Conservation (phyloP, 2,113 vertebrate species). For the Otis tarda region DNA sequence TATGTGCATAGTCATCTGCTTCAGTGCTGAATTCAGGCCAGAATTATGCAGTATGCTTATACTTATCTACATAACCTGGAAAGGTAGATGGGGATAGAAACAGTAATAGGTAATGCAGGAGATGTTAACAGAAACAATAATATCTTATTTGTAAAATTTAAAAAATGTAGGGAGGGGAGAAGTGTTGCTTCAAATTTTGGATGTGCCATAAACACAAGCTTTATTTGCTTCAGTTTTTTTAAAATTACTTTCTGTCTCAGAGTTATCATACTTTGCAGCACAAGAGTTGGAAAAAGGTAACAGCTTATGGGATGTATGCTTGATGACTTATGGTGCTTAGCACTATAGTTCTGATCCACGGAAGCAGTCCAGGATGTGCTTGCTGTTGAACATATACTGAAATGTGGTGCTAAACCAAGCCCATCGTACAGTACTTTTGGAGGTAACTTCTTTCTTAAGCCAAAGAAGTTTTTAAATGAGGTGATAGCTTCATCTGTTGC, state of each 20-base stretch:
- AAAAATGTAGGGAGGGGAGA: background rate
- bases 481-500: background rate
- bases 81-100: background rate
- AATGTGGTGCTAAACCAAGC: background rate
- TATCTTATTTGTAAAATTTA: background rate
- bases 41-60: background rate
- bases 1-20: background rate
- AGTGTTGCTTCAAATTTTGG: background rate
- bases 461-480: background rate
- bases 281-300: background rate
- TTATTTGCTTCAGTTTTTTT: background rate
- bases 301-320: fast-evolving
- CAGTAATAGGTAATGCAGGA: background rate
- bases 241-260: background rate
- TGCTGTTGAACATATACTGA: background rate
- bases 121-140: background rate
- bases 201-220: background rate
- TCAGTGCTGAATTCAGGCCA: background rate
- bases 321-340: background rate
- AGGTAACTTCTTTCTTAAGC: background rate
- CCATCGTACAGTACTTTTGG: background rate
- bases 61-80: background rate
- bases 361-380: background rate
- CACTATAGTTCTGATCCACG: background rate
- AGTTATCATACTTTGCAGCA: background rate